phyloP scores from a whole-genome alignment of 2,797 vertebrate species.

The Menidia menidia region DNA sequence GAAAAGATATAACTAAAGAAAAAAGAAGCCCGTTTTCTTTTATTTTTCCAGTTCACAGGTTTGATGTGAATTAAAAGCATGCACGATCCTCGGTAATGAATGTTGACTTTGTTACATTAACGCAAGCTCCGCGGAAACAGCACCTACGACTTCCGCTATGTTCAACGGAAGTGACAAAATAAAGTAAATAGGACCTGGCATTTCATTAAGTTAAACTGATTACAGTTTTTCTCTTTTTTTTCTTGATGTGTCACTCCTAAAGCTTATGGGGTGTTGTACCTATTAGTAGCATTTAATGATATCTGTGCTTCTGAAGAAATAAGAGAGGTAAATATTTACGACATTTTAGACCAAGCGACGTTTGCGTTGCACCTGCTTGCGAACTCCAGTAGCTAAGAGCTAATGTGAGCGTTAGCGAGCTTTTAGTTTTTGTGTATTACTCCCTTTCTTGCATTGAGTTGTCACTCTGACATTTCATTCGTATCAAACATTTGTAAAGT shows the following conservation, averaged over 20 bases:
- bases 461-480: rapidly evolving
- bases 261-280: neutral
- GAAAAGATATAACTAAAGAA: neutral
- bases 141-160: slow-evolving; percentile 35
- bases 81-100: neutral
- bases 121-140: neutral
- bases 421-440: neutral
- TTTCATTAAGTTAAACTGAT: slow-evolving; percentile 24
- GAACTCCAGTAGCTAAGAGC: slow-evolving; percentile 39
- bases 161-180: slow-evolving; percentile 62
- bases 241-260: neutral
- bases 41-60: neutral
- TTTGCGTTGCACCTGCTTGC: slow-evolving; percentile 22
- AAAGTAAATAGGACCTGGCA: slow-evolving; percentile 66
- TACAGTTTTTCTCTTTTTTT: neutral
- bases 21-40: neutral
- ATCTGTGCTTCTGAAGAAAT: neutral
- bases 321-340: slow-evolving; percentile 45
- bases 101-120: neutral
- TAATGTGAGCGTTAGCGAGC: slow-evolving; percentile 21
- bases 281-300: rapidly evolving
- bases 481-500: rapidly evolving
- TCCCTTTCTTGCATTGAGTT: neutral
- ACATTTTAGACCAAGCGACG: neutral
- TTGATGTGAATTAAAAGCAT: neutral